Base-by-base conservation (phyloP, 2,113 vertebrate species). In the Pithys albifrons region DNA sequence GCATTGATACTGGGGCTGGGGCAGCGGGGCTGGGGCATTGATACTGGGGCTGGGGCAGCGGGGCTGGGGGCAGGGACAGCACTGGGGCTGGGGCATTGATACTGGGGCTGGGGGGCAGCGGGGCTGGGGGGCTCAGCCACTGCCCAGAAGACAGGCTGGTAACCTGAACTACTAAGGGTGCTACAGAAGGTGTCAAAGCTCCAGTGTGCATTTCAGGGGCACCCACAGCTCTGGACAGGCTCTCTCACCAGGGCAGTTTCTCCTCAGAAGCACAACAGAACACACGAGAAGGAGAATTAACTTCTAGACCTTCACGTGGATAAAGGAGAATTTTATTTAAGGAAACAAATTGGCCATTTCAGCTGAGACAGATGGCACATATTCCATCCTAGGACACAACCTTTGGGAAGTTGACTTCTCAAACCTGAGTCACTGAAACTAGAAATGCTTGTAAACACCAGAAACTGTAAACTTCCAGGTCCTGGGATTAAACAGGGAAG, bases 131-230 rank as follows among this genome's bases (percentile, higher is more conserved):
- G 41, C 4, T 31, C 66, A 25, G 74, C 0, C 2, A 0, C 55
- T 65, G 64, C 46, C 8, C 19, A 54, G 83, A 4, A 69, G 1
- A 54, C 3, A 29, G 17, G 48, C 35, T 64, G 35, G 13, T 7
- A 6, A 49, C 2, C 62, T 9, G 20, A 59, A 37, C 41, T 3
- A 2, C 41, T 4, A 1, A 5, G 35, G 5, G 11, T 3, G 5
- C 62, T 27, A 29, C 71, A n/a, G 37, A 57, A 31, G 45, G 31
- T 57, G 10, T 5, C 64, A 46, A 7, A 7, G n/a, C 24, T 7
- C 24, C 54, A 20, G 6, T 2, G 6, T 2, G 1, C 2, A 20
- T 9, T 35, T 23, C 41, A 46, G 45, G 39, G 57, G 57, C 59
- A 48, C 48, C 7, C 74, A 66, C 10, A 33, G 31, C 0, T 61